Percentiles rank a stretch among this genome's conserved stretches.
phyloP scores from a whole-genome alignment of 1,140 invertebrate species.

The Orius insidiosus region DNA sequence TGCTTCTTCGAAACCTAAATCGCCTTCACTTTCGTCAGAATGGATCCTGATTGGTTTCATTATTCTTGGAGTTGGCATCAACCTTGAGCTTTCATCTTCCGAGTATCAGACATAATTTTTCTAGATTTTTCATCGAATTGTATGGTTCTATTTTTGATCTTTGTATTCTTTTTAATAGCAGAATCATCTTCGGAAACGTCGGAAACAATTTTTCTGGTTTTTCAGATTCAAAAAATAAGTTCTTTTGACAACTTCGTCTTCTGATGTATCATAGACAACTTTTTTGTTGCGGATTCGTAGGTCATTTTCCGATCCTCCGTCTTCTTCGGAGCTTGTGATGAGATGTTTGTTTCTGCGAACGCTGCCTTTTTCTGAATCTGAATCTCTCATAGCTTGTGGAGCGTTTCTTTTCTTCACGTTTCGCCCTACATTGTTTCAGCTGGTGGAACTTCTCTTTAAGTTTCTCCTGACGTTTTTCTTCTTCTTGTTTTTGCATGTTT shows the following conservation, averaged over 20 bases:
- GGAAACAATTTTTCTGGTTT: slow-evolving; percentile 30
- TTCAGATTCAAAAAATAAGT: slow-evolving; percentile 37
- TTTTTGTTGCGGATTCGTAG: slow-evolving; percentile 16
- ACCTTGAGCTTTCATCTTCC: slow-evolving; percentile 29
- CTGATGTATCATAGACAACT: slow-evolving; percentile 39
- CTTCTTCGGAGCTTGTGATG: slow-evolving; percentile 21
- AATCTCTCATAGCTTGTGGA: slow-evolving; percentile 76
- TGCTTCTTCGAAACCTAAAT: slow-evolving; percentile 23
- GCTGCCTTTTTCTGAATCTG: slow-evolving; percentile 33
- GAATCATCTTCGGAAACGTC: slow-evolving; percentile 38
- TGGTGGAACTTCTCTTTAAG: slow-evolving; percentile 79
- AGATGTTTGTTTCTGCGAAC: slow-evolving; percentile 18
- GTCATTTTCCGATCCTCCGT: slow-evolving; percentile 20
- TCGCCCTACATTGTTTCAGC: slow-evolving; percentile 68
- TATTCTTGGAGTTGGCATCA: slow-evolving; percentile 26
- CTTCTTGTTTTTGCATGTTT: slow-evolving; percentile 78
- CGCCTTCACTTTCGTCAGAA: slow-evolving; percentile 40
- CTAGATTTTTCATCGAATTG: slow-evolving; percentile 33
- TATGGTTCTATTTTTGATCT: slow-evolving; percentile 33
- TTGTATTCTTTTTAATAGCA: slow-evolving; percentile 16
- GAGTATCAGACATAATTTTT: slow-evolving; percentile 39
- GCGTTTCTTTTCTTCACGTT: slow-evolving; percentile 69
- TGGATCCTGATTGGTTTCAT: slow-evolving; percentile 34
- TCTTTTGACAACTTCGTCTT: slow-evolving; percentile 31
- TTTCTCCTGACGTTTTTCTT: slow-evolving; percentile 70